Conservation (phyloP, 2,888 invertebrate species). For the Beris morrisii region DNA sequence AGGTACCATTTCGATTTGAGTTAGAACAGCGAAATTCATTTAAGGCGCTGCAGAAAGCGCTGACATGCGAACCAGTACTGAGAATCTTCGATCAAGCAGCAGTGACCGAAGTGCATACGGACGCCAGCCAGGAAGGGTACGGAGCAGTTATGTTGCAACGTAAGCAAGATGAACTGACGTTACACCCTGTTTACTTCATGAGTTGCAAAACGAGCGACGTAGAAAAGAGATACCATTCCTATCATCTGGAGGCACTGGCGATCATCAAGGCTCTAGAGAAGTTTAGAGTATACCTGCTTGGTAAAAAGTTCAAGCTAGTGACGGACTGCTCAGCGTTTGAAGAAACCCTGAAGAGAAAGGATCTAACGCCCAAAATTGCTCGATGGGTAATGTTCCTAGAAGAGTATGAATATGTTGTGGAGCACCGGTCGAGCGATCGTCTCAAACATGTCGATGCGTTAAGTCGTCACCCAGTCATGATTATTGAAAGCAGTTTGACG, state of each 20-base stretch:
- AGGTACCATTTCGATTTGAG: conserved; percentile 32
- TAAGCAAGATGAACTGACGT: not conserved
- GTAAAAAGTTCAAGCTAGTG: conserved; percentile 37
- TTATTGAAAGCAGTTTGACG: conserved; percentile 8
- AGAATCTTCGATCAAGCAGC: no score
- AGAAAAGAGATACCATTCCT: conserved; percentile 25
- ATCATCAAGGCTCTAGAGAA: conserved; percentile 39
- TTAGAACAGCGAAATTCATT: conserved; percentile 43
- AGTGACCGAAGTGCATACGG: no score
- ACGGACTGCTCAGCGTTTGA: conserved; percentile 39
- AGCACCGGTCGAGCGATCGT: conserved; percentile 38
- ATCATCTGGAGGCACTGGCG: conserved; percentile 31
- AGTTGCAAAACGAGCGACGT: conserved; percentile 27
- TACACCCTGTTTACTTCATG: conserved; percentile 28
- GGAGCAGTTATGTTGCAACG: conserved; percentile 19
- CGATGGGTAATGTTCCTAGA: conserved; percentile 41
- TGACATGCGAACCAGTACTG: no score
- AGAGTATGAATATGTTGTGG: conserved; percentile 41
- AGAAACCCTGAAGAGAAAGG: conserved; percentile 35
- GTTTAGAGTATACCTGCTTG: conserved; percentile 42
- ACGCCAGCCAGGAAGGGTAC: not conserved
- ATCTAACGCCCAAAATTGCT: conserved; percentile 39
- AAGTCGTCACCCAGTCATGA: conserved; percentile 35
- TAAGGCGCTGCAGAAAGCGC: conserved; percentile 13
- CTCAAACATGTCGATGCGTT: conserved; percentile 40